phyloP scores from a whole-genome alignment of 1,140 invertebrate species.

The Macrotrachela quadricornifera region DNA sequence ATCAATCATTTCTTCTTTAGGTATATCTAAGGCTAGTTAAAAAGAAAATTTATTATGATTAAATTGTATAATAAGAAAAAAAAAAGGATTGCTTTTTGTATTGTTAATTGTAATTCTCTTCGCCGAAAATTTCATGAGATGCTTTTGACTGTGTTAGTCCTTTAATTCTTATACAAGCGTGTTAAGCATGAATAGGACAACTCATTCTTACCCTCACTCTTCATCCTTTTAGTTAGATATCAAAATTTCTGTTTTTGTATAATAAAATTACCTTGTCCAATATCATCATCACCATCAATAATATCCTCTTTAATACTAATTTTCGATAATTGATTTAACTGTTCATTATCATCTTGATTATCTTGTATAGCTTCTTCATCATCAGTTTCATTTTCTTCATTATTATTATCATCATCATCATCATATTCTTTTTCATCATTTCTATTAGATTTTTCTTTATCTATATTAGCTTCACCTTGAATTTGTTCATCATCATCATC shows the following conservation, averaged over 20 bases:
- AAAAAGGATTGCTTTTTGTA: no score
- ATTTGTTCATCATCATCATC: not conserved
- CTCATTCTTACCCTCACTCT: conserved; percentile 17
- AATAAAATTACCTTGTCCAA: conserved; percentile 36
- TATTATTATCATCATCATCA: conserved; percentile 23
- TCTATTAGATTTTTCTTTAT: not conserved
- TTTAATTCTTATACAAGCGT: no score
- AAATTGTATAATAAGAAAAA: no score
- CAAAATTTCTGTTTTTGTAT: conserved; percentile 51
- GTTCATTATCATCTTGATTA: conserved; percentile 15
- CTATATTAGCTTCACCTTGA: not conserved
- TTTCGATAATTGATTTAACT: conserved; percentile 20
- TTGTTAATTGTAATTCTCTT: no score
- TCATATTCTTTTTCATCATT: conserved; percentile 9
- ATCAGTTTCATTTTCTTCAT: conserved; percentile 13
- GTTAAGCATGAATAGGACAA: no score
- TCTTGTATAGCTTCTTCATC: conserved; percentile 10
- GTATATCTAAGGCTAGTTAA: no score
- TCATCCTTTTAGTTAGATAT: conserved; percentile 58
- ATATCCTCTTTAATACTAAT: conserved; percentile 22
- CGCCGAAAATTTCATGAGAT: no score
- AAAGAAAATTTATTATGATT: no score
- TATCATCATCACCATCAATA: conserved; percentile 34
- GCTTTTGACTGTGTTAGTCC: no score
- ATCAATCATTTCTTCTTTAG: conserved; percentile 4